phyloP scores from a whole-genome alignment of 2,113 vertebrate species.

The Phalacrocorax pelagicus region DNA sequence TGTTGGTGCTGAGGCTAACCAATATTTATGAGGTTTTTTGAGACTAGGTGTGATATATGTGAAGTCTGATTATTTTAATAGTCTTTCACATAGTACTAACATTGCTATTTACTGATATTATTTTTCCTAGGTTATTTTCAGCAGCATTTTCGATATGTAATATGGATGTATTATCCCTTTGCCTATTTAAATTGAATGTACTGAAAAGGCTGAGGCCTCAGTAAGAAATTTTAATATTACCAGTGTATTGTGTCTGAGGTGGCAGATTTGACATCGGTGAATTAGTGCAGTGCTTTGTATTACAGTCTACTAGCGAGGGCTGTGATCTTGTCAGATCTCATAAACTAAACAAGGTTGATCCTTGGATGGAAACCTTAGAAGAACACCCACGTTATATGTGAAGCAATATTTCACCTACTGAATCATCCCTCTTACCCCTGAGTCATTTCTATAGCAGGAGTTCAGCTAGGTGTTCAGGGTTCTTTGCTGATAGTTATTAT shows the following conservation, averaged over 20 bases:
- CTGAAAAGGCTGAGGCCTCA: background rate
- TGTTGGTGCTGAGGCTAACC: background rate
- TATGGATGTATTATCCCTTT: background rate
- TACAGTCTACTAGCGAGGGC: background rate
- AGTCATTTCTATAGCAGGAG: background rate
- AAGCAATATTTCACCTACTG: background rate
- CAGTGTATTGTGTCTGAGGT: background rate
- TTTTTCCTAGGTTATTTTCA: background rate
- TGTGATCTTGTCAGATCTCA: background rate
- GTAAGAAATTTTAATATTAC: background rate
- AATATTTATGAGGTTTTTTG: background rate
- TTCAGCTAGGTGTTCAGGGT: background rate
- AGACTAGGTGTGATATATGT: background rate
- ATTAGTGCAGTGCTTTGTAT: background rate
- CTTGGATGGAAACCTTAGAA: background rate
- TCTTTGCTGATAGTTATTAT: background rate
- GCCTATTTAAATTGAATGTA: background rate
- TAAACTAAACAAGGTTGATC: background rate
- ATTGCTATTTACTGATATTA: background rate
- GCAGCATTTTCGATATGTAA: background rate
- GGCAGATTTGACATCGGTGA: background rate
- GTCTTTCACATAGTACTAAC: background rate
- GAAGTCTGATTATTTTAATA: background rate
- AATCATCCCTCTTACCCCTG: background rate
- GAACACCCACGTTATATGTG: background rate